Base-by-base conservation (phyloP, 2,797 vertebrate species). In the Gymnoscopelus microlampas region DNA sequence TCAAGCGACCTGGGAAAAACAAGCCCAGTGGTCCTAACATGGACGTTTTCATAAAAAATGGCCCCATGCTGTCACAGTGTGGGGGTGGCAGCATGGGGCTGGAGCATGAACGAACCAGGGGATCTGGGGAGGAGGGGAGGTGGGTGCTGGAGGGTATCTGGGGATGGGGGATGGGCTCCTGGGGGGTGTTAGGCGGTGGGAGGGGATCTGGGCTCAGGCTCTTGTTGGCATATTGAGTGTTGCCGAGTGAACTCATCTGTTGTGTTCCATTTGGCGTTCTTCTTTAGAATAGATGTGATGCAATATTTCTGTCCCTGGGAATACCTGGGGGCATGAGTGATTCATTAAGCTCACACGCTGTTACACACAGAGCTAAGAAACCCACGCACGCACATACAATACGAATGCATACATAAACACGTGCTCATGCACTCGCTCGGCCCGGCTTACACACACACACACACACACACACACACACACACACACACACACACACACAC, bases 1-100 rank as follows among this genome's bases (percentile, higher is more conserved):
- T 74, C 61, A 71, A 69, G 32, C 74, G 55, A 76, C 65, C 70
- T 64, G 89, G 89, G 88, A 91, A 93, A 93, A 94, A 94, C 90
- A 94, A 92, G 76, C 80, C 82, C 66, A 67, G 73, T 81, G 85
- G 77, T 78, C 63, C 71, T 85, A 82, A 79, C 73, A 56, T 71
- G 66, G 58, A 67, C 55, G 35, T 67, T 83, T 80, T 55, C 19
- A 63, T 66, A 64, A 51, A 55, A 32, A 57, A 44, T 8, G 39
- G 8, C 8, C 39, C 39, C 9, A 10, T 44, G 39, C 39, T 9
- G 64, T 67, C 44, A 32, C 63, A 47, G 53, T 69, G 53, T n/a
- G 10, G 56, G 24, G 60, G 66, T 7, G 57, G 29, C 13, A 47
- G 4, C 23, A 56, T 55, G 56, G 48, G 13, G 66, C 12, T 68